Percentiles rank a stretch among this genome's conserved stretches.
phyloP scores from a whole-genome alignment of 2,888 invertebrate genomes.

The Pseudococcus longispinus region DNA sequence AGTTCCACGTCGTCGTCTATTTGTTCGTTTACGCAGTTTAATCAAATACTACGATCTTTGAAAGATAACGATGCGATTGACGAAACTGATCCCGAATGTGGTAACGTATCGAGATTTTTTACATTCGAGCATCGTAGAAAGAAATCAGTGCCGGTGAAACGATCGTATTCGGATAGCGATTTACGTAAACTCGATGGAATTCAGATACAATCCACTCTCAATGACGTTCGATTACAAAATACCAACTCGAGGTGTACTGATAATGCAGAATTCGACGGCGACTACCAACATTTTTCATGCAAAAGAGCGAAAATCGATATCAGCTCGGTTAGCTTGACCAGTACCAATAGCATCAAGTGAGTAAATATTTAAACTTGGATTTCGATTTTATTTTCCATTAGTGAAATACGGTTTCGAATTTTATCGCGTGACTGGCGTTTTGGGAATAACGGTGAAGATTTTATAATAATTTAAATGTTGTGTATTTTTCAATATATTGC shows the following conservation, averaged over 20 bases:
- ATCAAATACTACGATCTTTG: slow-evolving; percentile 2
- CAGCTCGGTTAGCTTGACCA: background rate
- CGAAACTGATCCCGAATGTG: background rate
- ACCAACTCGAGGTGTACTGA: background rate
- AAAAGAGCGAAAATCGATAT: slow-evolving; percentile 12
- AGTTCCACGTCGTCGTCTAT: slow-evolving; percentile 20
- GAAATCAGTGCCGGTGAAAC: background rate
- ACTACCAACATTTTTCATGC: background rate
- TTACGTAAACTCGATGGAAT: background rate
- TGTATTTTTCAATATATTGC: background rate
- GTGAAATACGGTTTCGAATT: background rate
- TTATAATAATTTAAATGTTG: background rate
- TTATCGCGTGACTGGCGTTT: background rate
- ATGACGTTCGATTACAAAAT: background rate
- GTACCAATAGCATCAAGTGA: background rate
- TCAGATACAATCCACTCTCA: background rate
- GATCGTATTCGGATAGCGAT: slow-evolving; percentile 39
- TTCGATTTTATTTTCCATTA: background rate
- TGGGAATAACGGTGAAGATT: background rate
- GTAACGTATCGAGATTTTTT: background rate
- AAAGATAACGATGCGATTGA: background rate
- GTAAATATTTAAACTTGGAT: slow-evolving; percentile 2
- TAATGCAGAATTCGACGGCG: background rate
- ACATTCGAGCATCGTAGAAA: background rate
- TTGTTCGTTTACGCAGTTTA: slow-evolving; percentile 1